Conservation (phyloP, 2,797 vertebrate genomes). For the Ataeniobius toweri region DNA sequence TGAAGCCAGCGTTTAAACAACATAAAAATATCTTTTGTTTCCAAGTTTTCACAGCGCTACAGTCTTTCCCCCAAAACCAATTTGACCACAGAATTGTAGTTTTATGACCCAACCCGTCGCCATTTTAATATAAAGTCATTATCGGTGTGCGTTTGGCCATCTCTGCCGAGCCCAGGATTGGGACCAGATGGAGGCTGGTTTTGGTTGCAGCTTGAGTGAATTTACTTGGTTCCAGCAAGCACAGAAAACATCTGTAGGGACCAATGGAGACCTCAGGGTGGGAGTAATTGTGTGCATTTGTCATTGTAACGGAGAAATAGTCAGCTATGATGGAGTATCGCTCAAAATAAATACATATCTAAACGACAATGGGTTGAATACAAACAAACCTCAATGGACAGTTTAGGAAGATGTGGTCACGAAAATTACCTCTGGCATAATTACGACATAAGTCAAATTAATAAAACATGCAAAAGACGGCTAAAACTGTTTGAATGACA, state of each 20-base stretch:
- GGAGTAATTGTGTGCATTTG: slow-evolving; percentile 35
- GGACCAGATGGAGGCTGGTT: slow-evolving; percentile 36
- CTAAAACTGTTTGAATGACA: slow-evolving; percentile 6
- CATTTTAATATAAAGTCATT: not conserved
- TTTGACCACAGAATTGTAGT: not conserved
- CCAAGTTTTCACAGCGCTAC: not conserved
- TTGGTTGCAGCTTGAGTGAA: slow-evolving; percentile 26
- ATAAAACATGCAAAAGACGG: not conserved
- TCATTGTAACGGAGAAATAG: slow-evolving; percentile 30
- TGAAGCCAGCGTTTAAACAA: not conserved
- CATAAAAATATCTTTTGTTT: not conserved
- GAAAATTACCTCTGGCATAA: not conserved
- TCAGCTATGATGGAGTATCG: not conserved
- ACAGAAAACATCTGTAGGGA: slow-evolving; percentile 46
- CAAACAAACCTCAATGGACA: not conserved
- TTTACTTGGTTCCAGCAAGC: slow-evolving; percentile 23
- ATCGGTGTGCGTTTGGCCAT: not conserved
- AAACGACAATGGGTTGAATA: not conserved
- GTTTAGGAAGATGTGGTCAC: not conserved
- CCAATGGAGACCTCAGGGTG: slow-evolving; percentile 24
- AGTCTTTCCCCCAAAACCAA: not conserved
- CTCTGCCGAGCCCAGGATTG: slow-evolving; percentile 1
- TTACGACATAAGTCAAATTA: not conserved
- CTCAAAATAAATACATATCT: not conserved
- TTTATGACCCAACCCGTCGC: not conserved